Evolutionary conservation across 2,888 invertebrate genomes (phyloP).

Genomic region (Nineta flava): DNA sequence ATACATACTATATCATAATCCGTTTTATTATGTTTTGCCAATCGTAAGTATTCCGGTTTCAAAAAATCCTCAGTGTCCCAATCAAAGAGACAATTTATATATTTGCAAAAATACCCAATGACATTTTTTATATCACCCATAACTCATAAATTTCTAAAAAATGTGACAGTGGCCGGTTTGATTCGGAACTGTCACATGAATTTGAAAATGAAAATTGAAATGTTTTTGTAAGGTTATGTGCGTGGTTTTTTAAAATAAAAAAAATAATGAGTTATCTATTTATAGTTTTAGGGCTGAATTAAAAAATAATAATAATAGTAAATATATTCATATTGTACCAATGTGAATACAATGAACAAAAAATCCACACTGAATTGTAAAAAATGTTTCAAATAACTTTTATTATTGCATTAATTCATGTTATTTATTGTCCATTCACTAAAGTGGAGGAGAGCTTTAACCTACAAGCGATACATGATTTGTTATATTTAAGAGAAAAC

Average conservation of each 20-base stretch:
- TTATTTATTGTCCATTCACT: slow-evolving; percentile 83
- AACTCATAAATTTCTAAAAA: background rate
- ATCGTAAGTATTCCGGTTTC: slow-evolving; percentile 24
- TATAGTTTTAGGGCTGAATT: no score
- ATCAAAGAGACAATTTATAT: slow-evolving; percentile 1
- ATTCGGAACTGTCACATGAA: no score
- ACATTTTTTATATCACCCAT: slow-evolving; percentile 4
- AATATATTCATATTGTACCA: no score
- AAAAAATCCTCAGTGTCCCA: slow-evolving; percentile 11
- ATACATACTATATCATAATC: slow-evolving; percentile 21
- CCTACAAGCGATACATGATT: slow-evolving; percentile 94
- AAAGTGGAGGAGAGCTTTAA: slow-evolving; percentile 99
- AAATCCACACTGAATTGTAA: background rate
- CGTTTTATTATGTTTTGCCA: slow-evolving; percentile 22
- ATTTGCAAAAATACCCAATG: slow-evolving; percentile 3
- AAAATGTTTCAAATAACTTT: slow-evolving; percentile 59
- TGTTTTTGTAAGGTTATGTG: background rate
- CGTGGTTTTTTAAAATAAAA: no score
- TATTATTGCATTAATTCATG: slow-evolving; percentile 59
- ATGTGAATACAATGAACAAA: no score
- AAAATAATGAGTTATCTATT: no score
- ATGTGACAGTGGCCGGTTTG: no score
- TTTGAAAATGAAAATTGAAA: no score
- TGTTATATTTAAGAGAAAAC: slow-evolving; percentile 76
- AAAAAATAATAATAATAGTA: no score